Conservation (phyloP, 2,888 invertebrate species). For the Meandrusa payeni region DNA sequence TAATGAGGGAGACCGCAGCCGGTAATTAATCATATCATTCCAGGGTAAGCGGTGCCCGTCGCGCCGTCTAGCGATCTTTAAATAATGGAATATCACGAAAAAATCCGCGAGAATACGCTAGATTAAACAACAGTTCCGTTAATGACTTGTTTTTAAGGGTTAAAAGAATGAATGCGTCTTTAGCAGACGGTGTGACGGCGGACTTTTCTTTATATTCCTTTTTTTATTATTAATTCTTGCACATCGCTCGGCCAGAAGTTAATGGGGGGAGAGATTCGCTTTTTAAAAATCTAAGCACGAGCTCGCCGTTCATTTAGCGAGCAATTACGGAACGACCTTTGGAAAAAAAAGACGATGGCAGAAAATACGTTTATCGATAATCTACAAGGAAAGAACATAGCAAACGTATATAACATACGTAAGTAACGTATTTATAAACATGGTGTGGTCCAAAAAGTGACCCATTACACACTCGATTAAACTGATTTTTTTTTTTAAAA, state of each 20-base stretch:
- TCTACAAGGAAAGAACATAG: background rate
- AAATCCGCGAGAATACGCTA: slow-evolving; percentile 65
- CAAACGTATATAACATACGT: background rate
- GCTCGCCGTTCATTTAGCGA: slow-evolving; percentile 28
- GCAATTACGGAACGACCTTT: slow-evolving; percentile 26
- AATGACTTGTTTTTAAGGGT: slow-evolving; percentile 81
- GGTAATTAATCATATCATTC: slow-evolving; percentile 80
- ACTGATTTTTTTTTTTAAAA: no score
- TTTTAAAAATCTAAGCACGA: slow-evolving; percentile 37
- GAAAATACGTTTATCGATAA: slow-evolving; percentile 12
- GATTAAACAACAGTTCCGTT: slow-evolving; percentile 72
- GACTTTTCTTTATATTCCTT: slow-evolving; percentile 56
- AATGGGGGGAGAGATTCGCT: slow-evolving; percentile 53
- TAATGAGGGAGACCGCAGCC: slow-evolving; percentile 72
- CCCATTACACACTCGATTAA: no score
- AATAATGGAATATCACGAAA: slow-evolving; percentile 73
- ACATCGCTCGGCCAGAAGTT: slow-evolving; percentile 44
- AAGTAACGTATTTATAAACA: no score
- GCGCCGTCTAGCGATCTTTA: slow-evolving; percentile 60
- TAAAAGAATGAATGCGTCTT: slow-evolving; percentile 77
- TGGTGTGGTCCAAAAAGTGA: no score
- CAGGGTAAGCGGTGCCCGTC: slow-evolving; percentile 67
- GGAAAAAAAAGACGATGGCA: slow-evolving; percentile 4
- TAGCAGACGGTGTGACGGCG: slow-evolving; percentile 58
- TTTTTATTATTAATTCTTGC: slow-evolving; percentile 57